These are phyloP conservation scores for Xestia xanthographa DNA, from an alignment of 2,888 invertebrate species.

Conservation along the genomic window DNA sequence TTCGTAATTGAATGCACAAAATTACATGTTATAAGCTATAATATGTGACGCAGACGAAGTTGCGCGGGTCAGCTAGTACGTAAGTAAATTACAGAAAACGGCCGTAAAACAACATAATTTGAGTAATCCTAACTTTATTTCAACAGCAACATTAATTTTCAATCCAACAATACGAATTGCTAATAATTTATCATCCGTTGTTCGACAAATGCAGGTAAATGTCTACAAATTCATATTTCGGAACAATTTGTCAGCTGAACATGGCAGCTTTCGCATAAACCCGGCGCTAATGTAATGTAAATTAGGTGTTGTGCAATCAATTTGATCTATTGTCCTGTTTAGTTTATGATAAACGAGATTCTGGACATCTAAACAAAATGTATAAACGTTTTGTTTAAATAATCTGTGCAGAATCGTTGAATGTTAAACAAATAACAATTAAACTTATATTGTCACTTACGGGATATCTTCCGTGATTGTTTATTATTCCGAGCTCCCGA, in stretches of 20 bases:
- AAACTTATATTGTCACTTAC: too few species aligned
- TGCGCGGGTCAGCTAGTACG: too few species aligned
- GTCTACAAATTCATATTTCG: slow-evolving; percentile 63
- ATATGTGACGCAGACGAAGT: too few species aligned
- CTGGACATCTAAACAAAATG: slow-evolving; percentile 44
- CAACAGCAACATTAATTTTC: slow-evolving; percentile 61
- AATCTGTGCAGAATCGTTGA: neutral
- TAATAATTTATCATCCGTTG: slow-evolving; percentile 58
- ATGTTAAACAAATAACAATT: neutral
- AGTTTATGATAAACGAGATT: slow-evolving; percentile 46
- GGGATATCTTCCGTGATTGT: too few species aligned
- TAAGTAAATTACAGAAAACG: too few species aligned
- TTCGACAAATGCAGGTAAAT: slow-evolving; percentile 66
- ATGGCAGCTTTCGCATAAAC: slow-evolving; percentile 57
- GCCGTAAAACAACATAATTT: slow-evolving; percentile 11
- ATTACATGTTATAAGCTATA: too few species aligned
- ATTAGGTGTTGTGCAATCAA: slow-evolving; percentile 59
- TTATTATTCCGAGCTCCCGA: too few species aligned
- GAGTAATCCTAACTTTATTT: slow-evolving; percentile 30
- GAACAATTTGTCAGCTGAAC: slow-evolving; percentile 63
- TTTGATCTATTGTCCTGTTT: slow-evolving; percentile 53
- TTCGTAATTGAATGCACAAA: too few species aligned
- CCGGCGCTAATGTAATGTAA: slow-evolving; percentile 55
- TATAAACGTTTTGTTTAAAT: slow-evolving; percentile 32
- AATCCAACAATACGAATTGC: slow-evolving; percentile 58